These are phyloP conservation scores for Sinonovacula constricta DNA, from an alignment of 1,140 invertebrate genomes.

Conservation along the genomic window DNA sequence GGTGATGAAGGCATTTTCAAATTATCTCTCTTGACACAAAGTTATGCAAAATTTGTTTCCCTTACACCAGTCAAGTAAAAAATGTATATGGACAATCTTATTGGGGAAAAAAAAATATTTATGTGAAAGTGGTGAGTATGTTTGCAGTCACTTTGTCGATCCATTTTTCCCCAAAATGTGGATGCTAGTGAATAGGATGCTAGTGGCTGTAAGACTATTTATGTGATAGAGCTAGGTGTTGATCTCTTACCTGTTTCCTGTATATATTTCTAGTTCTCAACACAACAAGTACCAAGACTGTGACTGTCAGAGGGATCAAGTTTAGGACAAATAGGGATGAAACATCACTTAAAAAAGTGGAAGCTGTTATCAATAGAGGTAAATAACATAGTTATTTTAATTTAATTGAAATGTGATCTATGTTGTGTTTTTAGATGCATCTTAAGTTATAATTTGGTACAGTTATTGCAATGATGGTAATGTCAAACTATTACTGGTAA, in stretches of 20 bases:
- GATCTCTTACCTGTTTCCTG: too few relatives aligned
- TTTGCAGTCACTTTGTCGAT: neutral
- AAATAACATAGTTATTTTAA: neutral
- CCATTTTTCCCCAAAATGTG: neutral
- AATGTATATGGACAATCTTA: too few relatives aligned
- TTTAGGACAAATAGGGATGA: constrained; percentile 66
- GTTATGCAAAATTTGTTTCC: too few relatives aligned
- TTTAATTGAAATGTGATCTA: neutral
- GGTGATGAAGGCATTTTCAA: too few relatives aligned
- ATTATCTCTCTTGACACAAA: too few relatives aligned
- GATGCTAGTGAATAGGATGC: neutral
- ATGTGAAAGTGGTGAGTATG: constrained; percentile 51
- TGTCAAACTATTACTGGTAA: constrained; percentile 64
- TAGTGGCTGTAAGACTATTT: too few relatives aligned
- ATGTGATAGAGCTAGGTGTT: too few relatives aligned
- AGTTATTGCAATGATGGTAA: constrained; percentile 59
- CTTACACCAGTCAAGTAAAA: too few relatives aligned
- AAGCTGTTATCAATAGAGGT: neutral
- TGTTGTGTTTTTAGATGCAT: too few relatives aligned
- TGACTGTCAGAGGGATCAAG: constrained; percentile 68
- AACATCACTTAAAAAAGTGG: constrained; percentile 63
- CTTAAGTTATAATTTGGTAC: neutral
- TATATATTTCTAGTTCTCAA: constrained; percentile 53
- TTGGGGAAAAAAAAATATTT: too few relatives aligned
- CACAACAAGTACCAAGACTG: constrained; percentile 57